Conservation (phyloP, 2,797 vertebrate genomes). For the Gymnopithys bicolor region DNA sequence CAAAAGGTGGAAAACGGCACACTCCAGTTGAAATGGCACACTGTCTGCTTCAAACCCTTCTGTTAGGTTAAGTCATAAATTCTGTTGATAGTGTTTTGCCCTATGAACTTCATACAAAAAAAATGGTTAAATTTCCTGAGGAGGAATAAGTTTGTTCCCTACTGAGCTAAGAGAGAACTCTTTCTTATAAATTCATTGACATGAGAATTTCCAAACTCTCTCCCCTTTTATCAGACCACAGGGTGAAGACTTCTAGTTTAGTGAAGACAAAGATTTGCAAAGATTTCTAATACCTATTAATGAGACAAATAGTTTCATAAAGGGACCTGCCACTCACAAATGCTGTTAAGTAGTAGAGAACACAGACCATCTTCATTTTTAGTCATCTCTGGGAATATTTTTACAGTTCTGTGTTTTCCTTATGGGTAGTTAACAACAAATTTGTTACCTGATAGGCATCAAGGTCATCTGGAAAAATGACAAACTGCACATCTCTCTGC, state of each 20-base stretch:
- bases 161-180: background rate
- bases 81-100: background rate
- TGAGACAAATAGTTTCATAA: background rate
- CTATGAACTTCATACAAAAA: background rate
- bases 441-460: constrained; percentile 74
- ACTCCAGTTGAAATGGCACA: background rate
- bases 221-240: background rate
- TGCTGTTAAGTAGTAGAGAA: background rate
- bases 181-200: background rate
- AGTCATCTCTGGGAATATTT: background rate
- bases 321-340: background rate
- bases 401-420: background rate
- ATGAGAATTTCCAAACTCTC: background rate
- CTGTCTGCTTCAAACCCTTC: background rate
- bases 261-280: background rate
- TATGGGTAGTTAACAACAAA: background rate
- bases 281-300: background rate
- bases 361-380: background rate
- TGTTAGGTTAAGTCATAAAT: background rate
- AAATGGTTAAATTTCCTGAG: background rate
- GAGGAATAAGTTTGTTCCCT: background rate
- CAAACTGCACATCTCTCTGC: constrained; percentile 75
- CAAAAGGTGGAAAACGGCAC: background rate
- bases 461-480: constrained; percentile 71
- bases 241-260: background rate